Conservation (phyloP, 1,140 invertebrate genomes). For the Drosophila willistoni region DNA sequence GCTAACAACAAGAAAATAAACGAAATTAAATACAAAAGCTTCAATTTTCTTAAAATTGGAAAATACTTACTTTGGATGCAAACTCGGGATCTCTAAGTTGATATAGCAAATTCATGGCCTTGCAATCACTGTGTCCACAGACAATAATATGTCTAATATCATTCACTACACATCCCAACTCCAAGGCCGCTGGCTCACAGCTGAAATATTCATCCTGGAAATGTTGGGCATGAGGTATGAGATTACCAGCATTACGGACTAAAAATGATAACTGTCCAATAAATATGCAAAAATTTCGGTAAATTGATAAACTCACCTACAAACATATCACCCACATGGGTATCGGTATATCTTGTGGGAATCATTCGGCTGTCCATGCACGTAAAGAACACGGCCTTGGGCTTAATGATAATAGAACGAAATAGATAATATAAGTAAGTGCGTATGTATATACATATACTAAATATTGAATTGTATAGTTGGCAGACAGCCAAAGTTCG, state of each 20-base stretch:
- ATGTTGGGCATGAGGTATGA: slow-evolving; percentile 95
- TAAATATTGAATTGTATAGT: slow-evolving; percentile 43
- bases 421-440: slow-evolving; percentile 28
- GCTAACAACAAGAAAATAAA: slow-evolving; percentile 83
- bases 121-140: slow-evolving; percentile 98
- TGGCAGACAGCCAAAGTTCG: slow-evolving; percentile 51
- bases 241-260: slow-evolving; percentile 97
- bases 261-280: slow-evolving; percentile 42
- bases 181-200: slow-evolving; percentile 96
- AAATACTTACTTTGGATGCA: slow-evolving; percentile 86
- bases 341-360: slow-evolving; percentile 96
- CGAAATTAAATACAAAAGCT: background rate
- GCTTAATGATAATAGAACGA: slow-evolving; percentile 86
- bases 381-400: slow-evolving; percentile 97
- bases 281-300: slow-evolving; percentile 24
- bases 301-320: slow-evolving; percentile 87
- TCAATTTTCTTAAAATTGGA: no score
- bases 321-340: slow-evolving; percentile 98
- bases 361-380: slow-evolving; percentile 99
- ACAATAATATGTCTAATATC: slow-evolving; percentile 96
- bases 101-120: slow-evolving; percentile 97
- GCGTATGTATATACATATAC: no score
- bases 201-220: slow-evolving; percentile 94
- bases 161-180: slow-evolving; percentile 96
- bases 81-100: slow-evolving; percentile 91